Percentiles rank a stretch among this genome's conserved stretches.
Evolutionary conservation across 2,113 vertebrate species (phyloP).

Genomic region (Bos taurus): ARS-UCD2.0 NC_037340.1:40529001-40529500

Average conservation of each 20-base stretch:
- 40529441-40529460: background rate
- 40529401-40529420: background rate
- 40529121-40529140: background rate
- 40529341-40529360: background rate
- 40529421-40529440: background rate
- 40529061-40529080: background rate
- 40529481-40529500: background rate
- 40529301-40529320: background rate
- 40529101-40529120: background rate
- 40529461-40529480: accelerated
- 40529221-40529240: background rate
- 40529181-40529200: background rate
- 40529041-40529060: background rate
- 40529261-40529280: background rate
- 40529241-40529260: background rate
- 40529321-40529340: background rate
- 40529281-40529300: background rate
- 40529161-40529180: background rate
- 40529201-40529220: background rate
- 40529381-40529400: background rate
- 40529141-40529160: background rate
- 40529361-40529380: background rate
- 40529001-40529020: background rate
- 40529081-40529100: background rate
- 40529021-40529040: background rate